Base-by-base conservation (phyloP, 2,797 vertebrate species). In the Corythornis leucogaster region DNA sequence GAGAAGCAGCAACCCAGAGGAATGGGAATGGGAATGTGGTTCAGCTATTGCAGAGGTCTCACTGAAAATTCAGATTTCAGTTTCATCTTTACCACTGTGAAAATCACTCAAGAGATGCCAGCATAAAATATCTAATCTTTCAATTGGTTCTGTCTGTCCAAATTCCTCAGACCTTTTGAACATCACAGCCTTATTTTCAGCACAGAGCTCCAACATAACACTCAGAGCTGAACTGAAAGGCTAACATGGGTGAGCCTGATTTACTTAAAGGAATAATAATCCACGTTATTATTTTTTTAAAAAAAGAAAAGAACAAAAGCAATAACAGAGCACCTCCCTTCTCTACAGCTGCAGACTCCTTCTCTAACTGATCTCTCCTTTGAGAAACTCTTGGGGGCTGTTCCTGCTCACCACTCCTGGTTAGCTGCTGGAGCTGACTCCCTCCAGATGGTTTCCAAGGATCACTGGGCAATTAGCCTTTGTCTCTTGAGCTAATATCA, bases 291-390 rank as follows among this genome's bases (percentile, higher is more conserved):
- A 50, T 50, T 50, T 50, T 46, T 48, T 48, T 7, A 38, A n/a
- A n/a, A 7, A 20, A 24, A 50, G 42, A 38, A 17, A 54, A 30
- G 22, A 80, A 19, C 25, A 63, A 80, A 53, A 90, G 45, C 19
- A 94, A 67, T 57, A 96, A 70, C 67, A 95, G 28, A 86, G 35
- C 50, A 85, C 78, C 70, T 86, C 80, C 63, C 45, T 77, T 28
- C 43, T 84, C 12, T 86, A 63, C 53, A 86, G 70, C 67, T 92
- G 77, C 55, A 81, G 48, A 18, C 46, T 81, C 40, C 78, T 62
- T 87, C 53, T 80, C 58, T 89, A 66, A 59, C 35, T 63, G 73
- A 89, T 83, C 51, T 67, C 15, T 68, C 22, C 46, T 80, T 51
- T 58, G 87, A 83, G 70, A 91, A 96, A 54, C 15, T 18, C 46